Conservation (phyloP, 2,888 invertebrate genomes). For the Eledone cirrhosa region DNA sequence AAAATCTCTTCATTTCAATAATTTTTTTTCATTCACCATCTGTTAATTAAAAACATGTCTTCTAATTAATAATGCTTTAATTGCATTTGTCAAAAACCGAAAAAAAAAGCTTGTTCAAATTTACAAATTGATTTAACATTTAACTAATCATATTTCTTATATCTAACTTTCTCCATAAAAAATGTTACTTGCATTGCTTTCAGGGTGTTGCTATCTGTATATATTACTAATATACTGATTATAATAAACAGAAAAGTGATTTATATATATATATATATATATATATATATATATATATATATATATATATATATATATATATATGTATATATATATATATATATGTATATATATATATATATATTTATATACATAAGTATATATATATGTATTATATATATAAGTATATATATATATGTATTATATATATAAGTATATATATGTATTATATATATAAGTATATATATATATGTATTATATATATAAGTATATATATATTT, state of each 20-base stretch:
- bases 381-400: background rate
- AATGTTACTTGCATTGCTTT: background rate
- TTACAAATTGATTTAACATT: background rate
- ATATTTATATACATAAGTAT: background rate
- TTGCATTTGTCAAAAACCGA: background rate
- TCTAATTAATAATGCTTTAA: no score
- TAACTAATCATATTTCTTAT: background rate
- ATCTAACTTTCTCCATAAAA: background rate
- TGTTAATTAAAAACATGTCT: no score
- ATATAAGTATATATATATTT: background rate
- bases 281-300: background rate
- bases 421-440: no score
- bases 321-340: background rate
- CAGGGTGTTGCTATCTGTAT: background rate
- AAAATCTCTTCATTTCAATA: background rate
- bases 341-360: no score
- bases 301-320: background rate
- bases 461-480: background rate
- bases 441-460: background rate
- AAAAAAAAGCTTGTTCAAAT: background rate
- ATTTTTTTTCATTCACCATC: background rate
- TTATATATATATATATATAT: background rate
- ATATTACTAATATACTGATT: no score
- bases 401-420: background rate
- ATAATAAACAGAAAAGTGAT: background rate